phyloP scores from a whole-genome alignment of 1,140 invertebrate genomes.

The Lerema accius region DNA sequence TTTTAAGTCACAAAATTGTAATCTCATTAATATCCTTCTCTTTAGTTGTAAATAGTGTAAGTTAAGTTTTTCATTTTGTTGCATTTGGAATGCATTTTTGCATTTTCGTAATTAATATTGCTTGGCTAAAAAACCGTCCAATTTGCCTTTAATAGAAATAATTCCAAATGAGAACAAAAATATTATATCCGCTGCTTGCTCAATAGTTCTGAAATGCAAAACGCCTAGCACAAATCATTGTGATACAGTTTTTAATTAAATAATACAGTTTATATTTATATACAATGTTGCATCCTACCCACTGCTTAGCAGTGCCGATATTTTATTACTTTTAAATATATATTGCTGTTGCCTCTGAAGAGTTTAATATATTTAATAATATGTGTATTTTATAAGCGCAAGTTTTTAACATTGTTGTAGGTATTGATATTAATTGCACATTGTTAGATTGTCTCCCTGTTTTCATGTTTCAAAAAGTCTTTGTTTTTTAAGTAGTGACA shows the following conservation, averaged over 20 bases:
- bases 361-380: not conserved
- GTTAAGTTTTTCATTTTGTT: slow-evolving; percentile 44
- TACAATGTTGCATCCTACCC: slow-evolving; percentile 26
- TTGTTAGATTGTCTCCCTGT: not conserved
- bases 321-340: slow-evolving; percentile 23
- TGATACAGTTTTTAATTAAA: slow-evolving; percentile 5
- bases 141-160: slow-evolving; percentile 44
- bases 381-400: not conserved
- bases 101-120: slow-evolving; percentile 41
- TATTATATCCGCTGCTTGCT: not conserved
- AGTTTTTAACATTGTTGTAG: not conserved
- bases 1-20: slow-evolving; percentile 43
- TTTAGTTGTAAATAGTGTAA: slow-evolving; percentile 46
- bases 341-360: slow-evolving; percentile 5
- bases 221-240: not conserved
- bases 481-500: not conserved
- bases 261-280: slow-evolving; percentile 24
- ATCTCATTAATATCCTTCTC: slow-evolving; percentile 42
- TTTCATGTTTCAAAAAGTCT: not conserved
- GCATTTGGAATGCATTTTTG: slow-evolving; percentile 67
- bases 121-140: slow-evolving; percentile 67
- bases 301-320: slow-evolving; percentile 43
- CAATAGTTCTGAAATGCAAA: slow-evolving; percentile 15
- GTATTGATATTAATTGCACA: slow-evolving; percentile 1
- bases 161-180: slow-evolving; percentile 1